A percentile compares a stretch with the other conserved stretches of the same genome.
Conservation (phyloP, 2,888 invertebrate genomes). For the Mellilla xanthometata region DNA sequence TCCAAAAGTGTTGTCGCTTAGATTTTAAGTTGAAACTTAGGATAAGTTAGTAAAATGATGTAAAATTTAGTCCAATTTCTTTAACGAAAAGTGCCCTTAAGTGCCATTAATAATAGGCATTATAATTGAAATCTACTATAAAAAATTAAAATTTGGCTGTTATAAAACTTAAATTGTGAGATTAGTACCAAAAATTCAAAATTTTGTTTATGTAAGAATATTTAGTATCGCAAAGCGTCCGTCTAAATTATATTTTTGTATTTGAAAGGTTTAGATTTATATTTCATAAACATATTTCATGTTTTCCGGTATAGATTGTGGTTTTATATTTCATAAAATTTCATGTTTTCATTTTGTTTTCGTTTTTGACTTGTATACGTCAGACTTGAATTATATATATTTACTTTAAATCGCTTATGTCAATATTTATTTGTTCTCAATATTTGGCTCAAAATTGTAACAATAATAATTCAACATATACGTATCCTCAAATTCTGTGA, state of each 20-base stretch:
- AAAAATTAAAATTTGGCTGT: constrained; percentile 10
- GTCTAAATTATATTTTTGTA: constrained; percentile 17
- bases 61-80: constrained; percentile 10
- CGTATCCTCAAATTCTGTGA: constrained; percentile 55
- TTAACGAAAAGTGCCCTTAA: background rate
- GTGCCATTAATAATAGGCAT: constrained; percentile 28
- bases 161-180: constrained; percentile 17
- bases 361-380: too few relatives aligned
- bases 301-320: too few relatives aligned
- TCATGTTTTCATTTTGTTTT: too few relatives aligned
- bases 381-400: too few relatives aligned
- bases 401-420: too few relatives aligned
- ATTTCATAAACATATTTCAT: too few relatives aligned
- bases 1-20: constrained; percentile 62
- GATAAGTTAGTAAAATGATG: constrained; percentile 7
- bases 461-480: constrained; percentile 27
- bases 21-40: constrained; percentile 36
- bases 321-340: too few relatives aligned
- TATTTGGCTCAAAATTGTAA: too few relatives aligned
- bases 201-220: constrained; percentile 11
- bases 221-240: constrained; percentile 2
- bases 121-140: constrained; percentile 26
- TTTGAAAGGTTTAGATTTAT: background rate
- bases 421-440: too few relatives aligned
- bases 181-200: constrained; percentile 26